Evolutionary conservation across 2,797 vertebrate genomes (phyloP).

Genomic region (Malurus leucopterus): DNA sequence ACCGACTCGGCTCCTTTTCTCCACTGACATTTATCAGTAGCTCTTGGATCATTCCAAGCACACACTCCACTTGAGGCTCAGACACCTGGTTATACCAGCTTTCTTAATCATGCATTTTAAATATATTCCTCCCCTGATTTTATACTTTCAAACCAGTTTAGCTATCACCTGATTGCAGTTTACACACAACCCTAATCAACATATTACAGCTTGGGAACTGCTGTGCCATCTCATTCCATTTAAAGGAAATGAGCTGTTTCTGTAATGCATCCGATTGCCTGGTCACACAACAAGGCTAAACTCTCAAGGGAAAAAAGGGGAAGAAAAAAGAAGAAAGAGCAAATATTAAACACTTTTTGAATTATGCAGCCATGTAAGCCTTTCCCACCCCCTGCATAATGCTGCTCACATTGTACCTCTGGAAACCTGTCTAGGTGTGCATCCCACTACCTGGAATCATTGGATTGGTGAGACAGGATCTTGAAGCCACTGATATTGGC

Average conservation of each 20-base stretch:
- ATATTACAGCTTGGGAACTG: constrained; percentile 38
- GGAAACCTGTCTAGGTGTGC: constrained; percentile 7
- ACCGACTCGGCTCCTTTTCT: background rate
- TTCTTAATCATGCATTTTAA: constrained; percentile 27
- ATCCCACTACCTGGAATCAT: background rate
- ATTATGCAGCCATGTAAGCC: background rate
- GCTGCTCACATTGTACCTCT: background rate
- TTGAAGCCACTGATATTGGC: constrained; percentile 1
- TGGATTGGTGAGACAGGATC: background rate
- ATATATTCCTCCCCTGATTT: constrained; percentile 35
- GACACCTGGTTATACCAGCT: constrained; percentile 37
- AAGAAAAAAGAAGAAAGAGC: rapidly evolving
- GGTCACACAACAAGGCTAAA: background rate
- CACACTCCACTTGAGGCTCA: background rate
- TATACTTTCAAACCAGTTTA: constrained; percentile 46
- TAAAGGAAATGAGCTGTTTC: constrained; percentile 10
- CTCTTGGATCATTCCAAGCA: background rate
- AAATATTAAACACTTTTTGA: background rate
- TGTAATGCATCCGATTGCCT: background rate
- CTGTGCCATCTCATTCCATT: constrained; percentile 20
- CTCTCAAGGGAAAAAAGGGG: rapidly evolving
- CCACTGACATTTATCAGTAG: background rate
- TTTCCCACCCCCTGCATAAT: background rate
- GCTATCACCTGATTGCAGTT: constrained; percentile 44
- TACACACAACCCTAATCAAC: constrained; percentile 22